Base-by-base conservation (phyloP, 2,888 invertebrate species). In the Athrips mouffetella region DNA sequence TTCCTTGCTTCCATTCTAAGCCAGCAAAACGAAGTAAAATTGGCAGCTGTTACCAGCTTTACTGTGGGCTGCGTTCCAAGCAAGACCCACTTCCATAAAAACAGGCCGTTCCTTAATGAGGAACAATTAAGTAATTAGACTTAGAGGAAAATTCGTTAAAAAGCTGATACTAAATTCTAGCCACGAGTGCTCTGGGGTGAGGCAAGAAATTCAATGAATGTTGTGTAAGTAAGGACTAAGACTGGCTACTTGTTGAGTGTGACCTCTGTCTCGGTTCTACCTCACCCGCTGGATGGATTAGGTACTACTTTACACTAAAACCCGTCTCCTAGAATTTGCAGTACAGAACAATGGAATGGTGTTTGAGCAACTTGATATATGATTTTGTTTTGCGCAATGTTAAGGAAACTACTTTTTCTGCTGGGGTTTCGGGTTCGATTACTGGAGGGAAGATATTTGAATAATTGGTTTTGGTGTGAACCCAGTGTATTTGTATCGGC, bases 161-260 rank as follows among this genome's bases (percentile, higher is more conserved):
- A 35, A n/a, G 3, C 7, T 18, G 16, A 53, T 66, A 73, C 67
- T 65, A 66, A 70, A 75, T 76, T 76, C 75, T 48, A 62, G 56
- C 53, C 73, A 73, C 73, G 73, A 53, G 48, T 55, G 57, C 61
- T 59, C 55, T 56, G 57, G 59, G 58, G 62, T 67, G 68, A 66
- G 62, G 70, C 74, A 70, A 70, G 66, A 75, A 78, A 78, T 76
- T 78, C 75, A 76, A 78, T 76, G 73, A 76, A 71, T 72, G 66
- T 55, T 56, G 63, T 70, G 66, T 68, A 66, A 66, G n/a, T n/a
- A n/a, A n/a, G n/a, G n/a, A n/a, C 54, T 48, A 25, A 15, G 52
- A 51, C 35, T 41, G 47, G 50, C 51, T 53, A 58, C 61, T 61
- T 59, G 59, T 61, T 61, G 61, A 61, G 56, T 56, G 46, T 47